Conservation (phyloP, 2,113 vertebrate genomes). For the Regulus satrapa region DNA sequence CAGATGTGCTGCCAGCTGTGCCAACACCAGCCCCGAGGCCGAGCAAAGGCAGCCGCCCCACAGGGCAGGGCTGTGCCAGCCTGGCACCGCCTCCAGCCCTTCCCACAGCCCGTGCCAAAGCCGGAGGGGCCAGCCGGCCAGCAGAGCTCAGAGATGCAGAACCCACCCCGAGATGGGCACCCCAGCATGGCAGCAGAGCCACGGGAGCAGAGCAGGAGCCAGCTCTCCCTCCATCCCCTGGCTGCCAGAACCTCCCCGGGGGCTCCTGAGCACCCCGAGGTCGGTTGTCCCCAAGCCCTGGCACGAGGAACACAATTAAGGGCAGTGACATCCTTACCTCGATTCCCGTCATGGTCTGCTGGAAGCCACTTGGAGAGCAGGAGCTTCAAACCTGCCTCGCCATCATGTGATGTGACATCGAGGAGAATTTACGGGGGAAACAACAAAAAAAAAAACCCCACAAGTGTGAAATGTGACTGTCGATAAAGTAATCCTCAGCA, state of each 20-base stretch:
- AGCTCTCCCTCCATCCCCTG: background rate
- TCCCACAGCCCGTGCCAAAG: too few species aligned
- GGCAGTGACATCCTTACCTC: conserved; percentile 21
- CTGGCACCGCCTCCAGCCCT: background rate
- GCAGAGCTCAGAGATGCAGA: background rate
- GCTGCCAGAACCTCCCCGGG: background rate
- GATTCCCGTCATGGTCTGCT: background rate
- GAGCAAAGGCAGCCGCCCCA: accelerated
- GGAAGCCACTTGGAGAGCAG: background rate
- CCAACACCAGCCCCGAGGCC: background rate
- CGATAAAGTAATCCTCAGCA: conserved; percentile 71
- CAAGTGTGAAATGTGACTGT: conserved; percentile 73
- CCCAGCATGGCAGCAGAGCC: background rate
- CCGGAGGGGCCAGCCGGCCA: too few species aligned
- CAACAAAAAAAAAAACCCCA: conserved; percentile 47
- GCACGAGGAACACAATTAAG: background rate
- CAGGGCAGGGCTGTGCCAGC: background rate
- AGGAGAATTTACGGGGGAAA: conserved; percentile 50
- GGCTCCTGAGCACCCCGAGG: background rate
- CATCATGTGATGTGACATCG: background rate
- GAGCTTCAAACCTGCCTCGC: background rate
- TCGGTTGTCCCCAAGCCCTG: background rate
- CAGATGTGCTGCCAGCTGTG: conserved; percentile 34
- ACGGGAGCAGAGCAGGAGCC: accelerated
- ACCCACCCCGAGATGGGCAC: accelerated